These are phyloP conservation scores for Malachius bipustulatus DNA, from an alignment of 2,888 invertebrate species.

Conservation along the genomic window DNA sequence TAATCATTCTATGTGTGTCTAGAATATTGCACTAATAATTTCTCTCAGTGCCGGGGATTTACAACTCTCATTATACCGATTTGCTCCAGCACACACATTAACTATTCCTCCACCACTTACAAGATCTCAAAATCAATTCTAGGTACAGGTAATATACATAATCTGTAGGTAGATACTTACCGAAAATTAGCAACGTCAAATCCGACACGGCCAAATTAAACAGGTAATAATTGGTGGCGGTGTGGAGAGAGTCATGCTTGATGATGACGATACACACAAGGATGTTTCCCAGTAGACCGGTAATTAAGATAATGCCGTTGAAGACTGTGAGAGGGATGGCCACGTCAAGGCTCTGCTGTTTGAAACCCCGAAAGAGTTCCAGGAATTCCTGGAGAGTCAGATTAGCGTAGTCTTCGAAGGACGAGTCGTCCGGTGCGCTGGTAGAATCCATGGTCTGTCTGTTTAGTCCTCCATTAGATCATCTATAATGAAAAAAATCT, in stretches of 20 bases:
- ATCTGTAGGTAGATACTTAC: constrained; percentile 57
- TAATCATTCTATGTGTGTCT: too few species aligned
- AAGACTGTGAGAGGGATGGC: constrained; percentile 50
- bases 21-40: too few species aligned
- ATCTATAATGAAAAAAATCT: too few species aligned
- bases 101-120: too few species aligned
- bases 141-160: too few species aligned
- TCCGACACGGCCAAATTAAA: constrained; percentile 84
- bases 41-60: too few species aligned
- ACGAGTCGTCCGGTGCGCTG: not conserved
- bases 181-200: constrained; percentile 65
- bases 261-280: constrained; percentile 78
- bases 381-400: constrained; percentile 23
- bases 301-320: constrained; percentile 66
- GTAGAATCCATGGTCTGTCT: not conserved
- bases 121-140: too few species aligned
- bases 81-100: too few species aligned
- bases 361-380: constrained; percentile 26
- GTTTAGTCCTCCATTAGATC: too few species aligned
- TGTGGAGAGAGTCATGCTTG: constrained; percentile 70
- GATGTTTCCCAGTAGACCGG: constrained; percentile 73
- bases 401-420: constrained; percentile 9
- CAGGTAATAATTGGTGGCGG: constrained; percentile 84
- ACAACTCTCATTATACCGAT: too few species aligned
- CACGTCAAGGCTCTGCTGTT: constrained; percentile 29